Percentiles rank a stretch among this genome's conserved stretches.
Evolutionary conservation across 1,140 invertebrate species (phyloP).

Genomic region (Monomorium pharaonis): DNA sequence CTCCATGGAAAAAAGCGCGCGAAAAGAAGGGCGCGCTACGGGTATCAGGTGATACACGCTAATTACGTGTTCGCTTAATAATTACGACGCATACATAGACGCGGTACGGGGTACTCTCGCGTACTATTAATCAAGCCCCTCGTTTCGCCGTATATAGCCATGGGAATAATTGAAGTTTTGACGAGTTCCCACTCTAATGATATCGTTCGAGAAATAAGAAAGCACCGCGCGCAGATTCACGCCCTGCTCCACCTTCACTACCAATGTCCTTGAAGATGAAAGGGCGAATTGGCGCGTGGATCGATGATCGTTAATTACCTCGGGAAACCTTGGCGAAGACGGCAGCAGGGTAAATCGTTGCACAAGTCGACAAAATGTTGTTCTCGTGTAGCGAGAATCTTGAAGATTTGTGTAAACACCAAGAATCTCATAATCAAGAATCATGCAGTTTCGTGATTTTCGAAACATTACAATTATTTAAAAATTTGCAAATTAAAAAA

Average conservation of each 20-base stretch:
- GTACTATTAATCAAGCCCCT: conserved; percentile 64
- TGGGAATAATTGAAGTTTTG: conserved; percentile 65
- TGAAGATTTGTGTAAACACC: background rate
- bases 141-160: conserved; percentile 59
- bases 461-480: background rate
- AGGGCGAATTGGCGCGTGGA: conserved; percentile 34
- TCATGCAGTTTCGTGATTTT: background rate
- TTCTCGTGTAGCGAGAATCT: background rate
- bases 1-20: background rate
- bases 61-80: conserved; percentile 68
- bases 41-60: conserved; percentile 61
- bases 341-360: conserved; percentile 6
- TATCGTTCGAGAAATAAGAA: conserved; percentile 63
- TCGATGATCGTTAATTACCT: conserved; percentile 53
- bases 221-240: conserved; percentile 1
- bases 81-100: conserved; percentile 25
- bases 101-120: background rate
- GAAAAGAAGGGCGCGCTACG: background rate
- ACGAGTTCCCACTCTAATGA: conserved; percentile 65
- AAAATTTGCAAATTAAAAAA: background rate
- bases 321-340: background rate
- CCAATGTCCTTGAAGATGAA: conserved; percentile 35
- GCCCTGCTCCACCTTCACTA: conserved; percentile 3
- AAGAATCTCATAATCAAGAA: background rate
- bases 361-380: background rate